Base-by-base conservation (phyloP, 2,797 vertebrate species). In the Aythya fuligula region DNA sequence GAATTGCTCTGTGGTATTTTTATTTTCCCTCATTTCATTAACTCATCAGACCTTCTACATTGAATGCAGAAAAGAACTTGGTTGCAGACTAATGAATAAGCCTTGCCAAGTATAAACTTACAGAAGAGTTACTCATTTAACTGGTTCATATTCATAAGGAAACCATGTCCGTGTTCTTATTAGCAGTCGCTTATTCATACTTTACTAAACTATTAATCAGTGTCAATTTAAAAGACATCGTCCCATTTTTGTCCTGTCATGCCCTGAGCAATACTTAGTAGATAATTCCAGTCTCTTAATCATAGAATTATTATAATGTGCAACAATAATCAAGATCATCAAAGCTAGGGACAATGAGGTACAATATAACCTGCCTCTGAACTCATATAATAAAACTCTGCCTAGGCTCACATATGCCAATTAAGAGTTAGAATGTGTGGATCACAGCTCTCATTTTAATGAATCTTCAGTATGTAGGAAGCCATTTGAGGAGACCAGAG, bases 201-300 rank as follows among this genome's bases (percentile, higher is more conserved):
- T 95, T 92, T 91, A 91, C 79, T 84, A 93, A 92, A 90, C 38
- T 86, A 84, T 81, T 96, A 91, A 95, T 91, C 85, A 90, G 27
- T 65, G 69, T 87, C 81, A 76, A 88, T 95, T 65, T 76, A 86
- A 93, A 94, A 89, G 67, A 89, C 30, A 61, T 88, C 39, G 89
- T 95, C 89, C 89, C 85, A 64, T 88, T 97, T 94, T 92, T 81
- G 91, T 73, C 81, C 65, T 94, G 73, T 88, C 57, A 64, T 20
- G 28, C 66, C 86, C 67, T 95, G 53, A 93, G 39, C 67, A 94
- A 94, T 58, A 30, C 41, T 88, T 84, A 73, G 62, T 34, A 87
- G n/a, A 76, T 57, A 85, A 91, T 91, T 94, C 73, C 82, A 70
- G 56, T 38, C 39, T 73, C 85, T 91, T 83, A 81, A 57, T 81